Base-by-base conservation (phyloP, 2,888 invertebrate genomes). In the Syrphus vitripennis region DNA sequence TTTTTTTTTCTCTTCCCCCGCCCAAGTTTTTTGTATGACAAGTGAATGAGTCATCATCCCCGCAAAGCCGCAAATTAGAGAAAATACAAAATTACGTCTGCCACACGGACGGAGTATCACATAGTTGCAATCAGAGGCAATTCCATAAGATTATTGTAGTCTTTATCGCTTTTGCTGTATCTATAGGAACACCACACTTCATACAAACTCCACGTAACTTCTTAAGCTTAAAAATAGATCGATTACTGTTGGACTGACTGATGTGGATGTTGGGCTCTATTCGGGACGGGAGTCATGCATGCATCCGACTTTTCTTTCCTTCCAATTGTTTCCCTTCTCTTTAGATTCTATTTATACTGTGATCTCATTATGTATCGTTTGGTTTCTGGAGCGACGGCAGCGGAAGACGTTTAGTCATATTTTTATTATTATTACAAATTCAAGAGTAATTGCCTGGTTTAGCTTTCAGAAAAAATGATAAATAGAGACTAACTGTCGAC, bases 31-130 rank as follows among this genome's bases (percentile, higher is more conserved):
- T 63, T 50, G 61, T 69, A 67, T 76, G 80, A 81, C 81, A 72
- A 77, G 67, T 59, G 42, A 72, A 76, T 84, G 84, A 84, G 81
- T 84, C 84, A 84, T 84, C 84, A 57, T 65, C 65, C 57, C 59
- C 61, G 34, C 63, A 76, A 74, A 83, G 75, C 80, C 65, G 59
- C 67, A 67, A 67, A 67, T 76, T 72, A 61, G 37, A 77, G 76
- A 77, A 67, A 69, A 77, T 59, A 48, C 50, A 76, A 78, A 80
- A 81, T 84, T 81, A 84, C 84, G 81, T 84, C 80, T 84, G 84
- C 81, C 72, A 42, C 61, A 72, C 26, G 53, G 71, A 76, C 21
- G 45, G 67, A 84, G 84, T 71, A 53, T 53, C 37, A 76, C n/a
- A 42, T 24, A 42, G n/a, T 42, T 45, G 19, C 45, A 45, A 42